Base-by-base conservation (phyloP, 2,797 vertebrate species). In the Centropyge bicolor region DNA sequence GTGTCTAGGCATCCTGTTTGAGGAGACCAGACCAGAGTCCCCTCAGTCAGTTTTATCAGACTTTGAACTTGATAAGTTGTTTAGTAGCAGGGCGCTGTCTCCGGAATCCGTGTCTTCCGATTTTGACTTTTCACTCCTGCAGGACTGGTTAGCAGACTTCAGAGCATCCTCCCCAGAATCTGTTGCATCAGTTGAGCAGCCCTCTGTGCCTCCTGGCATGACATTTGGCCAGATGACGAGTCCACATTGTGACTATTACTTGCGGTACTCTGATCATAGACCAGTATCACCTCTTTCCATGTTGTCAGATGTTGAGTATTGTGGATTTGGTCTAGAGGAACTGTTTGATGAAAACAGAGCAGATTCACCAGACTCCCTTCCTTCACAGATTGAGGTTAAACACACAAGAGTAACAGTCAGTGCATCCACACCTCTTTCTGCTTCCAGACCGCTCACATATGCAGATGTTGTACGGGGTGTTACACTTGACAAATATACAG, bases 51-150 rank as follows among this genome's bases (percentile, higher is more conserved):
- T 67, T 52, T 52, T 67, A 1, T 67, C 64, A 52, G 64, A 67
- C n/a, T 22, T 67, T 38, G 48, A 40, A n/a, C 48, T 67, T 11
- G 64, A 67, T 51, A 24, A 22, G 35, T 22, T 67, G 4, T 67
- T 67, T 40, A 40, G 64, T 24, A 51, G 31, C n/a, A 52, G 64
- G 48, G 19, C 64, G 1, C 11, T 52, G 20, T 67, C 64, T 48
- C 81, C 85, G 54, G 88, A 92, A 1, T 90, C 84, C 2, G 8
- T 80, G 13, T 74, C 69, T 1, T 86, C 76, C 0, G 76, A 85
- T 22, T 49, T 80, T 22, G 69, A 87, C 36, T 63, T 60, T 64
- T 54, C 48, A 0, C 54, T 45, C 0, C 36, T 81, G 24, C 48
- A 60, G 16, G 65, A 60, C 19, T 82, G 73, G 68, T 35, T 86